phyloP scores from a whole-genome alignment of 2,888 invertebrate species.

The Drosophila paranaensis region DNA sequence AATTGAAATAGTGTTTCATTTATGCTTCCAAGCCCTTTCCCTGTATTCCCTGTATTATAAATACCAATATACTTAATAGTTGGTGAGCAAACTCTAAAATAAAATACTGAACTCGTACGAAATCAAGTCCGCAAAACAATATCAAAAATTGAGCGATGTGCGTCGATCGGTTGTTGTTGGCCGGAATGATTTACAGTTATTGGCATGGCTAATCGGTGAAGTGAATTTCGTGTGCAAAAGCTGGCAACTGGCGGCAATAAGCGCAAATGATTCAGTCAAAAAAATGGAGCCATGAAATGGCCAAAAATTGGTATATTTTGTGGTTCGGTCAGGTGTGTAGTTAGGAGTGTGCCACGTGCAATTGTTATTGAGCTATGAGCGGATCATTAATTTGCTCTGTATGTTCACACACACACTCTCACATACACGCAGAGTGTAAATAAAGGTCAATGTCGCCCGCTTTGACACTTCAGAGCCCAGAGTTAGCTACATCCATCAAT shows the following conservation, averaged over 20 bases:
- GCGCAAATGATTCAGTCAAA: conserved; percentile 61
- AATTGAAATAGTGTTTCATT: too few species aligned
- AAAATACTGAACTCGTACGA: conserved; percentile 1
- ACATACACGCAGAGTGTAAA: conserved; percentile 35
- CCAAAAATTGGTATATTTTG: conserved; percentile 64
- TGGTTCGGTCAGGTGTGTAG: conserved; percentile 24
- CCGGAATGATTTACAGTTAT: conserved; percentile 58
- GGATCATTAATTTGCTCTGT: conserved; percentile 42
- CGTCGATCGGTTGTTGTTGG: conserved; percentile 27
- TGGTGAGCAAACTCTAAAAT: too few species aligned
- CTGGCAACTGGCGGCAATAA: conserved; percentile 42
- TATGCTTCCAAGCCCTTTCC: neutral
- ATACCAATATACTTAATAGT: neutral
- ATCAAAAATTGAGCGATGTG: conserved; percentile 28
- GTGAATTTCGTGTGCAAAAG: conserved; percentile 41
- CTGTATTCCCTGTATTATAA: neutral
- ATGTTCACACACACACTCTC: conserved; percentile 12
- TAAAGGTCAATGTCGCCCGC: conserved; percentile 73
- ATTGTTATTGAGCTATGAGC: conserved; percentile 33
- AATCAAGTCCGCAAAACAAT: conserved; percentile 6
- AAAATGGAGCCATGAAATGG: conserved; percentile 57
- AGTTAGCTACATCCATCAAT: conserved; percentile 63
- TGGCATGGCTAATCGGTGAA: conserved; percentile 62
- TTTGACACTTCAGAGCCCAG: conserved; percentile 63
- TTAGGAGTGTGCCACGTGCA: conserved; percentile 43